Base-by-base conservation (phyloP, 2,797 vertebrate genomes). In the Artibeus jamaicensis region DNA sequence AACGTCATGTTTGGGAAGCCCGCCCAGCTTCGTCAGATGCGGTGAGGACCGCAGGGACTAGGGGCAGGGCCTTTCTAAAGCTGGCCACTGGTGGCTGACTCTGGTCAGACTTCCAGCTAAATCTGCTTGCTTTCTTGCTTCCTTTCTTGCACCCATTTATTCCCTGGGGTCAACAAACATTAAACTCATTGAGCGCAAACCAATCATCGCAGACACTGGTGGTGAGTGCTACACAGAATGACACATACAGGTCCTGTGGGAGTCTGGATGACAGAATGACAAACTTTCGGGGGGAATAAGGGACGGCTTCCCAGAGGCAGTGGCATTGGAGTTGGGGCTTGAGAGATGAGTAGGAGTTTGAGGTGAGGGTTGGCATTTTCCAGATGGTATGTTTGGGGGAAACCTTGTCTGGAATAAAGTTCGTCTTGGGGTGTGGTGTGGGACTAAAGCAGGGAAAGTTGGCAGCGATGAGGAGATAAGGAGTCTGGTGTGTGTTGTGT, bases 91-190 rank as follows among this genome's bases (percentile, higher is more conserved):
- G 53, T 62, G 55, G 11, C 74, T 42, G n/a, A 48, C 84, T 44
- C 12, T 55, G 90, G 55, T 77, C 39, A 89, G 37, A 78, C 86
- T 34, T 82, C n/a, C 21, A 46, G 50, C 67, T 74, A 79, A 76
- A 71, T 93, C 78, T 39, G 53, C 55, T 78, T 62, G 26, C 55
- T 65, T 57, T 57, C 86, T 92, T 88, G 50, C 32, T 79, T 93
- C 26, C 70, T 96, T 93, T 93, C 57, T 95, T 83, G 39, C 19
- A 89, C 77, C 70, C 83, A 50, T 70, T 96, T 57, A 93, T 79
- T 83, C 39, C 57, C 62, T 86, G 94, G 29, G 68, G 59, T 92
- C 62, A 85, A 32, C 59, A 89, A 79, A 73, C 50, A 50, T 83
- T 83, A 73, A 82, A 15, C 18, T 55, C 70, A 91, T 34, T 24